A percentile compares a stretch with the other conserved stretches of the same genome.
Evolutionary conservation across 2,113 vertebrate genomes (phyloP).

Genomic region (Toxotes jaculatrix): DNA sequence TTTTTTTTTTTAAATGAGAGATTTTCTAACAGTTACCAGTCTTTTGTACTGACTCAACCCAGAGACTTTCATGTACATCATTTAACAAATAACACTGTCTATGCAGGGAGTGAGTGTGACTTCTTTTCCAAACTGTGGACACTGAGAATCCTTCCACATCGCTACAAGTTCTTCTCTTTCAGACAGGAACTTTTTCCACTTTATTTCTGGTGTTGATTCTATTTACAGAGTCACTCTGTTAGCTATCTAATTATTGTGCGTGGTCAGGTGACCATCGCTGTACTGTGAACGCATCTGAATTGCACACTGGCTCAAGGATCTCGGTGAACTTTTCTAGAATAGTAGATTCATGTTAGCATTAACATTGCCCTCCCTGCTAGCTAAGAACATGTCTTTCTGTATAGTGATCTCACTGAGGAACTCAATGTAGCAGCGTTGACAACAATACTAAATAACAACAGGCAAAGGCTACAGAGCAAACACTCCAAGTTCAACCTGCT

Average conservation of each 20-base stretch:
- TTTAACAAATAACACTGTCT: no score
- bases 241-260: not conserved
- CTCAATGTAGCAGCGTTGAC: not conserved
- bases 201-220: not conserved
- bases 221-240: not conserved
- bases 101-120: no score
- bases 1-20: no score
- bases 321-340: no score
- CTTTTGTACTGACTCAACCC: no score
- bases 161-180: no score
- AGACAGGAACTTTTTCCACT: not conserved
- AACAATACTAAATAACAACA: no score
- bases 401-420: not conserved
- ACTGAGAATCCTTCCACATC: not conserved
- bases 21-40: no score
- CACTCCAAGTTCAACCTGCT: not conserved
- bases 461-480: not conserved
- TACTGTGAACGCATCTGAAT: not conserved
- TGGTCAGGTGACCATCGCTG: not conserved
- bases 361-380: not conserved
- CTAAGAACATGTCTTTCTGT: not conserved
- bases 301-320: not conserved
- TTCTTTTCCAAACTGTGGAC: no score
- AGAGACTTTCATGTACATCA: no score
- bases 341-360: not conserved